A percentile compares a stretch with the other conserved stretches of the same genome.
Conservation (phyloP, 2,888 invertebrate species). For the Tinea pellionella region DNA sequence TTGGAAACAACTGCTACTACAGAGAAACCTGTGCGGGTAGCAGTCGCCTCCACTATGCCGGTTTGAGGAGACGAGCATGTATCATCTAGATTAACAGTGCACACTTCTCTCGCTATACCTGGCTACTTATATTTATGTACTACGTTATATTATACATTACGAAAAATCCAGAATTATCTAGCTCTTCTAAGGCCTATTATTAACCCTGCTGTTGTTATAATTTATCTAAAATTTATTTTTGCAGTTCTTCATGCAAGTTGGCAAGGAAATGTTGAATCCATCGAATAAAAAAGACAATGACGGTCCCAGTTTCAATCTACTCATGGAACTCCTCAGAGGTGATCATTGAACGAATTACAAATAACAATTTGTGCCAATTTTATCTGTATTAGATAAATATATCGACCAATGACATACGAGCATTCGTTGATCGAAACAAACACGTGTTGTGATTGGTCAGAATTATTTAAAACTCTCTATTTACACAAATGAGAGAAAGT, state of each 20-base stretch:
- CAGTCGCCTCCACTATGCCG: too few relatives aligned
- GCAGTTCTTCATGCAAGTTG: slow-evolving; percentile 76
- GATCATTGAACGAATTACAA: slow-evolving; percentile 77
- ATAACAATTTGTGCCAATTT: slow-evolving; percentile 5
- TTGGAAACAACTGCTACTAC: too few relatives aligned
- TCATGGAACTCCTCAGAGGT: slow-evolving; percentile 94
- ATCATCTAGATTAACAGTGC: too few relatives aligned
- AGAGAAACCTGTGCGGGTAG: too few relatives aligned
- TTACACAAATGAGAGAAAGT: too few relatives aligned
- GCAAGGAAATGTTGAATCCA: slow-evolving; percentile 90
- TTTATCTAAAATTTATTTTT: slow-evolving; percentile 16
- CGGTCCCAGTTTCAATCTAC: slow-evolving; percentile 90
- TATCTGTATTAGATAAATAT: background rate
- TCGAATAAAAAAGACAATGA: slow-evolving; percentile 90
- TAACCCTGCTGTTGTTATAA: background rate
- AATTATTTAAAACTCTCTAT: too few relatives aligned
- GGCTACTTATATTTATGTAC: too few relatives aligned
- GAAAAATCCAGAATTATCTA: too few relatives aligned
- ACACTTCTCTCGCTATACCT: too few relatives aligned
- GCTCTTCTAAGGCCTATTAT: too few relatives aligned
- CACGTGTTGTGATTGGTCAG: background rate
- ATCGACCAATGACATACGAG: background rate
- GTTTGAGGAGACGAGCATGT: too few relatives aligned
- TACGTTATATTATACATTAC: too few relatives aligned
- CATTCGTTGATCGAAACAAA: background rate